These are phyloP conservation scores for Lycopodina hypogea DNA, from an alignment of 37 sponge, comb jelly and placozoan species.

Conservation along the genomic window DNA sequence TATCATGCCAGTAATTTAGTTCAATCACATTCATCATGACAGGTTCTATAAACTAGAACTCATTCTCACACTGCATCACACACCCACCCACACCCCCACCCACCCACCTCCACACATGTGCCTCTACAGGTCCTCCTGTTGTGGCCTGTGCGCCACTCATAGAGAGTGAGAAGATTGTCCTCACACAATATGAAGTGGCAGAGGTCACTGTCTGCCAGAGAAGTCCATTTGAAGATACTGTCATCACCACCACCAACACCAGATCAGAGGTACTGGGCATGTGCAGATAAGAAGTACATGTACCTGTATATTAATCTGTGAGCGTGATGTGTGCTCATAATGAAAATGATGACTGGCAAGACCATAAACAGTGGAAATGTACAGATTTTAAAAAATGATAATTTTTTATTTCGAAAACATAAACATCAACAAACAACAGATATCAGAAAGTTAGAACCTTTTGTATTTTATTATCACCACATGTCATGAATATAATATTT, in stretches of 20 bases:
- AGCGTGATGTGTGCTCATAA: neutral
- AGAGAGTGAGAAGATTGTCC: constrained; percentile 19
- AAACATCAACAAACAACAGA: too few species aligned
- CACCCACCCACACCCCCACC: too few species aligned
- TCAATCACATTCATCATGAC: too few species aligned
- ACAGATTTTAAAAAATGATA: too few species aligned
- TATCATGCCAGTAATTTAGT: too few species aligned
- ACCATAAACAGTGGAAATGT: too few species aligned
- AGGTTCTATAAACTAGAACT: too few species aligned
- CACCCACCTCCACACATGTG: too few species aligned
- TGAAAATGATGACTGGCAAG: too few species aligned
- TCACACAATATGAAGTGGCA: neutral
- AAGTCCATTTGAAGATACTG: constrained; percentile 37
- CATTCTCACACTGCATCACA: too few species aligned
- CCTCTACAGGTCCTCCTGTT: constrained; percentile 2
- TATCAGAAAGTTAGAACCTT: too few species aligned
- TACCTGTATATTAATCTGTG: neutral
- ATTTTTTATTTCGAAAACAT: too few species aligned
- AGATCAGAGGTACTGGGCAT: neutral
- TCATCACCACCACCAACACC: constrained; percentile 8
- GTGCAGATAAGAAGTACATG: neutral
- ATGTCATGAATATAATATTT: neutral
- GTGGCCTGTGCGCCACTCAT: constrained; percentile 65
- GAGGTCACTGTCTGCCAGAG: constrained; percentile 26
- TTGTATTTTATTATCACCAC: neutral